Base-by-base conservation (phyloP, 2,888 invertebrate genomes). In the Sphinx pinastri region DNA sequence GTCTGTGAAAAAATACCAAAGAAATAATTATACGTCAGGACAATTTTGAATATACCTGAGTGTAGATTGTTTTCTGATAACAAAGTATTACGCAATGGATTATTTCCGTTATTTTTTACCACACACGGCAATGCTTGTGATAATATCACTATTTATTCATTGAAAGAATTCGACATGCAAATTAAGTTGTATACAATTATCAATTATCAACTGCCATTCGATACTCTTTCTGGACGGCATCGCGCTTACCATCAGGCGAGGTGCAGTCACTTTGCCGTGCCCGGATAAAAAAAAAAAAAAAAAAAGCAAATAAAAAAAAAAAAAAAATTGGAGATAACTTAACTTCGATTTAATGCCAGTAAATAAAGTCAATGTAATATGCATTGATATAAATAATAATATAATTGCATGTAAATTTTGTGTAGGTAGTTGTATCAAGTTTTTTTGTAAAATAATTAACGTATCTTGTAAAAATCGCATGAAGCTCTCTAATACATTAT, bases 141-240 rank as follows among this genome's bases (percentile, higher is more conserved):
- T 57, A 57, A 12, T 10, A 60, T 57, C 11, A 25, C 6, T 57
- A 6, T 47, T 76, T 54, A n/a, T 54, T 54, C 16, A 16, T 8
- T 54, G 54, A n/a, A 54, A 54, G 54, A 54, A 54, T 54, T 16
- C 16, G 54, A 54, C 16, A 81, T 83, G 77, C 79, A 77, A 81
- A 83, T 80, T 59, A 73, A 75, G 70, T 69, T 59, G 78, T 69
- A 76, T 63, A 75, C 67, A 75, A 78, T 68, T 75, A 68, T 73
- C 74, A 76, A 82, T n/a, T n/a, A n/a, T n/a, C n/a, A n/a, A n/a
- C n/a, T n/a, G n/a, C n/a, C n/a, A n/a, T n/a, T n/a, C n/a, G n/a
- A n/a, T n/a, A n/a, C n/a, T n/a, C n/a, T n/a, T n/a, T n/a, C n/a
- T n/a, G n/a, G n/a, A n/a, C n/a, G n/a, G n/a, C n/a, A n/a, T n/a